phyloP scores from a whole-genome alignment of 2,797 vertebrate genomes.

The Linurgus olivaceus region DNA sequence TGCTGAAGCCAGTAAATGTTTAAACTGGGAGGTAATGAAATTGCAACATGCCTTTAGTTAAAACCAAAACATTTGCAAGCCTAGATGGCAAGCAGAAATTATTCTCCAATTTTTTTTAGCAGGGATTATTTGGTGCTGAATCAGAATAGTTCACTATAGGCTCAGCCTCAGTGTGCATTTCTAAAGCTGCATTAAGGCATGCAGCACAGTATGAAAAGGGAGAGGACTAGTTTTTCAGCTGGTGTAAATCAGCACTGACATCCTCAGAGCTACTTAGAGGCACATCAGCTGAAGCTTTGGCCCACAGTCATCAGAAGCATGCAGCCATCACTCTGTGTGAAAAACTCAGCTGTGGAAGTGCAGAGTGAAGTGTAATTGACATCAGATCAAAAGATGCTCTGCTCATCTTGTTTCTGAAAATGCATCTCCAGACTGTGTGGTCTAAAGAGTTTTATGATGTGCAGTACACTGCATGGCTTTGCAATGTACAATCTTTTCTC shows the following conservation, averaged over 20 bases:
- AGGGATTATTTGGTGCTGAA: slow-evolving; percentile 7
- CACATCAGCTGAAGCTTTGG: slow-evolving; percentile 17
- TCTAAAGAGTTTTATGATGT: slow-evolving; percentile 38
- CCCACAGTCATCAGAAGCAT: slow-evolving; percentile 1
- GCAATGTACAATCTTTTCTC: slow-evolving; percentile 37
- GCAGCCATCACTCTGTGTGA: background rate
- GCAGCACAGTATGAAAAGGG: background rate
- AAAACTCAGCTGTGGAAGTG: background rate
- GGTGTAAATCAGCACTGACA: slow-evolving; percentile 45
- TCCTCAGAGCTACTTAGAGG: background rate
- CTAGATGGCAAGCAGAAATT: slow-evolving; percentile 26
- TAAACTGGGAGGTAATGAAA: slow-evolving; percentile 44
- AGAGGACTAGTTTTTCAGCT: slow-evolving; percentile 34
- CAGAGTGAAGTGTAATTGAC: background rate
- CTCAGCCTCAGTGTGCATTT: background rate
- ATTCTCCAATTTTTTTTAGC: background rate
- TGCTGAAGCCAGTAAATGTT: slow-evolving; percentile 51
- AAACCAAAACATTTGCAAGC: slow-evolving; percentile 12
- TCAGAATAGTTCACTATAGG: background rate
- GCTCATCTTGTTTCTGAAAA: background rate
- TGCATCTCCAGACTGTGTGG: background rate
- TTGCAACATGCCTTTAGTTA: slow-evolving; percentile 33
- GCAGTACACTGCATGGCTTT: slow-evolving; percentile 51
- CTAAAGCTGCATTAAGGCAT: slow-evolving; percentile 29
- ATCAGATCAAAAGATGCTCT: background rate